Evolutionary conservation across 2,888 invertebrate genomes (phyloP), one percentile per base, ranked within the genome.

Genomic region (Limenitis camilla): DNA sequence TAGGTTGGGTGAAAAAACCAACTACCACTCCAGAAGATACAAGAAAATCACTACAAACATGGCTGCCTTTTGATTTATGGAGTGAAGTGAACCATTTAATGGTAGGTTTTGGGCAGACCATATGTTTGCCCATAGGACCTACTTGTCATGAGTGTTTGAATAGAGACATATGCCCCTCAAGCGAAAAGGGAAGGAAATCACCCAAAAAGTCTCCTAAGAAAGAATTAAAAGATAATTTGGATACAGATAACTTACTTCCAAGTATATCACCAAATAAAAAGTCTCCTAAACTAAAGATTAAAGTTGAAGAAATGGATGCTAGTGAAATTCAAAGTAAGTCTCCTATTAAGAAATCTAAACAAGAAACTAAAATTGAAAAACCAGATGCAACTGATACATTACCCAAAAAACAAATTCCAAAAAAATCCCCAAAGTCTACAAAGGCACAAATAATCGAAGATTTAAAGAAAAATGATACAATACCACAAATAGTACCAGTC

Each of bases 81-180:
- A 89, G 89, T 61, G 94, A 96, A 78, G 92, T 96, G 0, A 97
- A 99, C 81, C 91, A 94, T 67, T 87, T 98, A 2, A 86, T 99
- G 58, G 99, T 99, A 7, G 99, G 99, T 5, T 99, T 99, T 86
- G 99, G 99, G 0, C 99, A 99, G 83, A 95, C 96, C 49, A 92
- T 93, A 54, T 99, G 99, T 76, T 82, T 91, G 49, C 95, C 98
- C 0, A 78, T 93, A 0, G 90, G 89, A 43, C 99, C 99, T 0
- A 91, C 91, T 61, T 99, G 99, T 78, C 74, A 71, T 6, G 89
- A 91, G 47, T 99, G 99, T 74, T 85, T 96, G 10, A 98, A 98
- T 77, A 89, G 87, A 58, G 73, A 90, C 19, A 89, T 97, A 40
- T 99, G 99, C 73, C 97, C 98, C 2, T 91, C 84, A 61, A 89